These are phyloP conservation scores for Microctenopoma steveboyesi DNA, from an alignment of 2,797 vertebrate genomes.

Conservation along the genomic window DNA sequence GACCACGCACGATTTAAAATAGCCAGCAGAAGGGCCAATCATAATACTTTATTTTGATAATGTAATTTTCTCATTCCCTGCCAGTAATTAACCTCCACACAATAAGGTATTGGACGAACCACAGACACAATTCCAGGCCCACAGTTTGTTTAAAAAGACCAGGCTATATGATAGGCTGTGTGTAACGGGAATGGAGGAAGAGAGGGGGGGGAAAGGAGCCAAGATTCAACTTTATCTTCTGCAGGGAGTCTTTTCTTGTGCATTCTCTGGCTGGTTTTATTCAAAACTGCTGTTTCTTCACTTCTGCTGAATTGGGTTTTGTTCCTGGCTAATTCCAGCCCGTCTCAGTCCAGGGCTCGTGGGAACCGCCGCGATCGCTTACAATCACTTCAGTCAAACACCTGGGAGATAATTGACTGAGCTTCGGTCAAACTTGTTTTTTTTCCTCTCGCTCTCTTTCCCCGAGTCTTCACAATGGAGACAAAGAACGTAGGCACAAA, in stretches of 20 bases:
- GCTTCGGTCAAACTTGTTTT: constrained; percentile 84
- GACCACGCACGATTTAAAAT: constrained; percentile 81
- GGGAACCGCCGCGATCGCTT: constrained; percentile 82
- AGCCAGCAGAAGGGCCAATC: constrained; percentile 81
- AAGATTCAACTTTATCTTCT: constrained; percentile 83
- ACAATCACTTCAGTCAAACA: constrained; percentile 87
- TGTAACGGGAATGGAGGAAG: constrained; percentile 67
- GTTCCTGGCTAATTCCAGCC: constrained; percentile 83
- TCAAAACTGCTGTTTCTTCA: constrained; percentile 87
- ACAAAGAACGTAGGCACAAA: constrained; percentile 77
- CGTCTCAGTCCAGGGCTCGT: constrained; percentile 80
- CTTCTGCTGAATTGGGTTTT: constrained; percentile 87
- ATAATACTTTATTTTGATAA: constrained; percentile 87
- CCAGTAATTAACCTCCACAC: constrained; percentile 88
- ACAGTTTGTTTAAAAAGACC: constrained; percentile 81
- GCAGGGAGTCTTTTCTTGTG: constrained; percentile 76
- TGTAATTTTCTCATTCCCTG: constrained; percentile 87
- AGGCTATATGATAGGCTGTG: constrained; percentile 78
- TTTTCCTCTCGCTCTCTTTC: constrained; percentile 66
- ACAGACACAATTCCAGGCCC: constrained; percentile 81
- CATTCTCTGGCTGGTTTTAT: constrained; percentile 82
- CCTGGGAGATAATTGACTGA: constrained; percentile 87
- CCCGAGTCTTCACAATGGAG: constrained; percentile 82
- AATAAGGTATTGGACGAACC: constrained; percentile 84
- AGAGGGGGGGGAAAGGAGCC: constrained; percentile 59